Conservation (phyloP, 2,797 vertebrate genomes). For the Schizopygopsis malacanthus region DNA sequence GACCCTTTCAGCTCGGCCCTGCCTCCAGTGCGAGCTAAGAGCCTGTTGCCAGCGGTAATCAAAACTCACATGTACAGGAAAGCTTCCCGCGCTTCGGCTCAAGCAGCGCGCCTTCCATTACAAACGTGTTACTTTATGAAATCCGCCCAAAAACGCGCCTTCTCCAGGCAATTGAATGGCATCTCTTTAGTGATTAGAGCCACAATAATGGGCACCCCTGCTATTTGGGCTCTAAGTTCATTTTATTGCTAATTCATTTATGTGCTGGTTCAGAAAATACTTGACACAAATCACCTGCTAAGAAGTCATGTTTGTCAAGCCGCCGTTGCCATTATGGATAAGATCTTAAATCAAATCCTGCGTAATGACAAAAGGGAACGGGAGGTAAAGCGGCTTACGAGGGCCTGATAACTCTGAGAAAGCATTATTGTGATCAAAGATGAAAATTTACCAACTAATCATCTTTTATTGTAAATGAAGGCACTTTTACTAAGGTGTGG, state of each 20-base stretch:
- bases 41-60: constrained; percentile 99
- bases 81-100: constrained; percentile 92
- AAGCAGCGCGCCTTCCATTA: constrained; percentile 99
- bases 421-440: constrained; percentile 72
- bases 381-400: constrained; percentile 80
- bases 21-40: constrained; percentile 95
- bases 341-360: constrained; percentile 90
- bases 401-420: constrained; percentile 75
- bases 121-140: constrained; percentile 98
- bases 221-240: constrained; percentile 93
- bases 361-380: constrained; percentile 78
- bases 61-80: constrained; percentile 96
- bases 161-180: constrained; percentile 99
- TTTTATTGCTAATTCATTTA: constrained; percentile 99
- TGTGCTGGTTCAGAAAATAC: constrained; percentile 96
- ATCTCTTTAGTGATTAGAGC: constrained; percentile 99
- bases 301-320: constrained; percentile 97
- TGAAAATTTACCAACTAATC: constrained; percentile 80
- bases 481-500: constrained; percentile 46
- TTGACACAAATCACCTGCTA: constrained; percentile 96
- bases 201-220: constrained; percentile 97
- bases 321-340: constrained; percentile 90
- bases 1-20: constrained; percentile 92
- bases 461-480: constrained; percentile 79
- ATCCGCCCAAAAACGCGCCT: constrained; percentile 93